Evolutionary conservation across 2,113 vertebrate genomes (phyloP), one percentile per base, ranked within the genome.

Genomic region (Ginglymostoma cirratum): DNA sequence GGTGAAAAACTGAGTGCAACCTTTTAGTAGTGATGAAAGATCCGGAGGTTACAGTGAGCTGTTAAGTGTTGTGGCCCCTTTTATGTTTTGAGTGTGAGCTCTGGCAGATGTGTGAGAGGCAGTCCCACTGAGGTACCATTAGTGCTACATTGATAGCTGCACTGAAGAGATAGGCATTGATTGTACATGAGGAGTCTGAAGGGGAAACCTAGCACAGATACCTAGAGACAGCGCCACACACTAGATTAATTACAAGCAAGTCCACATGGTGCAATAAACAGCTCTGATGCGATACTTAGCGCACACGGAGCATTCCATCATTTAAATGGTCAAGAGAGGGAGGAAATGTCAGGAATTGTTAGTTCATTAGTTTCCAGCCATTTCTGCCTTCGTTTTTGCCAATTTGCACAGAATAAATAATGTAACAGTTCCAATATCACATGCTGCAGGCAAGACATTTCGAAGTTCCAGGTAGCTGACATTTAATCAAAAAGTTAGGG

Each of bases 371-470:
- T 27, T 69, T 94, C 19, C 67, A 27, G 42, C 23, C 21, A 69
- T 23, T 69, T 67, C 34, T 34, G 30, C 55, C n/a, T 45, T 69
- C 42, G 1, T 42, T 45, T 70, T 70, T 24, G 8, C 21, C 66
- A 94, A 70, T 70, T 70, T 94, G 69, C n/a, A 94, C 38, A 70
- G 66, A 34, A 52, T 95, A 72, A 30, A 95, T 72, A 72, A 95
- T 72, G 94, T 76, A 76, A 52, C 94, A 70, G n/a, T 94, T 72
- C 67, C 5, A 15, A 48, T 48, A 30, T 24, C 93, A 48, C 27
- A 30, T 72, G 42, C 87, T 90, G 52, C 38, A 72, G 10, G 24
- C 17, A 52, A 14, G 72, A 52, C 15, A 95, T 48, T 95, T 72
- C 45, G 52, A 27, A 70, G 7, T 42, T 30, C 45, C 17, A 95